These are phyloP conservation scores for Litoditis marina DNA, from an alignment of 2,888 invertebrate species.

Conservation along the genomic window DNA sequence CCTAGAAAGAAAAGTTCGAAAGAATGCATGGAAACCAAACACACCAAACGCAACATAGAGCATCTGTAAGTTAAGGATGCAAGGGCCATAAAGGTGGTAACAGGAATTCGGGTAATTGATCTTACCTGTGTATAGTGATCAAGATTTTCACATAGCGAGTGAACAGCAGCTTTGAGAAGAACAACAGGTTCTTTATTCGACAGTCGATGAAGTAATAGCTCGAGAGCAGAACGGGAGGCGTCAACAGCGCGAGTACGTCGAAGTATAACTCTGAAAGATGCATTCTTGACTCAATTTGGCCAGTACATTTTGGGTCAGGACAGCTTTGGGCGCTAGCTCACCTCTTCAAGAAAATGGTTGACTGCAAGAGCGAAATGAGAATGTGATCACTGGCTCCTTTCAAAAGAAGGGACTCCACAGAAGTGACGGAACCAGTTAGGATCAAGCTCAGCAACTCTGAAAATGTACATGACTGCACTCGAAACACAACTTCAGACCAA, in stretches of 20 bases:
- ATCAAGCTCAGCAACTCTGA: conserved; percentile 24
- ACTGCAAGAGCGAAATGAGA: conserved; percentile 34
- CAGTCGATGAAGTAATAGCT: conserved; percentile 26
- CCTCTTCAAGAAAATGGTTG: conserved; percentile 36
- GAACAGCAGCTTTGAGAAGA: conserved; percentile 28
- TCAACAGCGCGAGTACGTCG: conserved; percentile 24
- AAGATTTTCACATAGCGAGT: conserved; percentile 18
- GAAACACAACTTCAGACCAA: not conserved
- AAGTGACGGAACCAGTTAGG: conserved; percentile 29
- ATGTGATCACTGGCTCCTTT: conserved; percentile 33
- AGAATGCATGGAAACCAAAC: not conserved
- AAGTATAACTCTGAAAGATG: conserved; percentile 2
- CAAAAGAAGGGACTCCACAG: conserved; percentile 32
- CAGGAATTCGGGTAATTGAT: not conserved
- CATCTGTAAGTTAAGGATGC: not conserved
- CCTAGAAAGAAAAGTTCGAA: not conserved
- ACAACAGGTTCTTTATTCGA: conserved; percentile 25
- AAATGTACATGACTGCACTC: not conserved
- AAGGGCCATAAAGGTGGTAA: too few relatives aligned
- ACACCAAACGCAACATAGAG: too few relatives aligned
- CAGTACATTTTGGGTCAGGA: too few relatives aligned
- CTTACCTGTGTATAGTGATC: conserved; percentile 13
- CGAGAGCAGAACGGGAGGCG: conserved; percentile 26
- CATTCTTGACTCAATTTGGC: not conserved
- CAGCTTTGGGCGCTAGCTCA: not conserved